Conservation (phyloP, 2,797 vertebrate species). For the Megalops cyprinoides region DNA sequence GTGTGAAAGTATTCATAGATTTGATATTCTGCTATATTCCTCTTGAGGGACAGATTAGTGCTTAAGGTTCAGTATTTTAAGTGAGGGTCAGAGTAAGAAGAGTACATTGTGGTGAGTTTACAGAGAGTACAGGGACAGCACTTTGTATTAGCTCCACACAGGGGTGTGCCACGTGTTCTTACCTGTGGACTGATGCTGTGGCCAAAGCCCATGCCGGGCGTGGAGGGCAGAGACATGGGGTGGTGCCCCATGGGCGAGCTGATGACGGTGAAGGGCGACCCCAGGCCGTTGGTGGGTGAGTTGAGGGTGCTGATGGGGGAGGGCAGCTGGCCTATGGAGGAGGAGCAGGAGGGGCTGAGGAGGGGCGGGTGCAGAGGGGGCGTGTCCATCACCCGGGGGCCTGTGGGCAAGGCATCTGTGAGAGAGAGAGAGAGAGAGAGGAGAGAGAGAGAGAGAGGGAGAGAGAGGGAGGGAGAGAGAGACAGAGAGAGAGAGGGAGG, state of each 20-base stretch:
- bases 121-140: too few species aligned
- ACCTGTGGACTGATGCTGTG: constrained; percentile 81
- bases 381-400: constrained; percentile 70
- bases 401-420: constrained; percentile 72
- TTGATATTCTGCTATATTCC: not conserved
- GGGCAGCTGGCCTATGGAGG: constrained; percentile 79
- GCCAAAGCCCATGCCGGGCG: constrained; percentile 73
- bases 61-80: too few species aligned
- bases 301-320: constrained; percentile 78
- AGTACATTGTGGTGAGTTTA: too few species aligned
- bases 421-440: constrained; percentile 22
- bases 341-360: constrained; percentile 66
- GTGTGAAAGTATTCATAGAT: not conserved
- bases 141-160: too few species aligned
- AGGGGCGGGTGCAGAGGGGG: constrained; percentile 71
- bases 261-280: constrained; percentile 82
- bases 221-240: constrained; percentile 77
- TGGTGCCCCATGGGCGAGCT: constrained; percentile 79
- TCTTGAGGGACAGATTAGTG: too few species aligned
- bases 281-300: constrained; percentile 78
- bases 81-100: too few species aligned
- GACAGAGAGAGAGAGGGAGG: too few species aligned
- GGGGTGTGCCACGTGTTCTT: constrained; percentile 42
- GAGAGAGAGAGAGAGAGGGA: not conserved
- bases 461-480: not conserved